Conservation (phyloP, 2,797 vertebrate genomes). For the Bradypodion ventrale region DNA sequence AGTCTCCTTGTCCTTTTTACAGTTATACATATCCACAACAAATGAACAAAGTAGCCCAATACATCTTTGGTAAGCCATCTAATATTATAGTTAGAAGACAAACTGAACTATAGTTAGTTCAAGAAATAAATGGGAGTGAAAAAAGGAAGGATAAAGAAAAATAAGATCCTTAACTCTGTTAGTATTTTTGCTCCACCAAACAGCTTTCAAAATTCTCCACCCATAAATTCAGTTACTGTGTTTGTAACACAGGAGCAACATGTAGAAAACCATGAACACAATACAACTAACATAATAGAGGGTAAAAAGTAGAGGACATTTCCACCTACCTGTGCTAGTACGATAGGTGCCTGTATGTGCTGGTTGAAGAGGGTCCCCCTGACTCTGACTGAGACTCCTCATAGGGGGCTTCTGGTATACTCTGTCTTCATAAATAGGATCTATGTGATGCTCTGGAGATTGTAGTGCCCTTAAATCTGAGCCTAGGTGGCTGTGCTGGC, state of each 20-base stretch:
- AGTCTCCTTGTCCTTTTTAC: slow-evolving; percentile 17
- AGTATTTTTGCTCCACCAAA: not conserved
- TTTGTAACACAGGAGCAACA: slow-evolving; percentile 34
- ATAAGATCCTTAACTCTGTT: not conserved
- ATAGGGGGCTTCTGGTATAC: slow-evolving; percentile 96
- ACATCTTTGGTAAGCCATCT: slow-evolving; percentile 28
- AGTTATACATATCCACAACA: slow-evolving; percentile 12
- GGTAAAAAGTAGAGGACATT: slow-evolving; percentile 13
- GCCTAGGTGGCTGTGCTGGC: slow-evolving; percentile 93
- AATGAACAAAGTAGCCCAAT: not conserved
- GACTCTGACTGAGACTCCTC: slow-evolving; percentile 97
- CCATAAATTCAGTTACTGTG: slow-evolving; percentile 11
- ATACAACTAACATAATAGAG: not conserved
- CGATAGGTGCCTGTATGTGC: slow-evolving; percentile 87
- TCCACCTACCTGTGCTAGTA: slow-evolving; percentile 91
- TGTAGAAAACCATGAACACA: slow-evolving; percentile 18
- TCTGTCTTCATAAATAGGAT: slow-evolving; percentile 97
- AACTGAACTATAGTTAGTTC: too few relatives aligned
- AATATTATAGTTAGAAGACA: too few relatives aligned
- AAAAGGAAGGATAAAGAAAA: too few relatives aligned
- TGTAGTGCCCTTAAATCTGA: slow-evolving; percentile 91
- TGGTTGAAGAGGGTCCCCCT: slow-evolving; percentile 88
- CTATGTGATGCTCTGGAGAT: slow-evolving; percentile 96
- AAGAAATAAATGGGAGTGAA: not conserved
- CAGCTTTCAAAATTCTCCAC: slow-evolving; percentile 10